A percentile compares a stretch with the other conserved stretches of the same genome.
phyloP scores from a whole-genome alignment of 2,797 vertebrate species.

The Pogoniulus pusillus region DNA sequence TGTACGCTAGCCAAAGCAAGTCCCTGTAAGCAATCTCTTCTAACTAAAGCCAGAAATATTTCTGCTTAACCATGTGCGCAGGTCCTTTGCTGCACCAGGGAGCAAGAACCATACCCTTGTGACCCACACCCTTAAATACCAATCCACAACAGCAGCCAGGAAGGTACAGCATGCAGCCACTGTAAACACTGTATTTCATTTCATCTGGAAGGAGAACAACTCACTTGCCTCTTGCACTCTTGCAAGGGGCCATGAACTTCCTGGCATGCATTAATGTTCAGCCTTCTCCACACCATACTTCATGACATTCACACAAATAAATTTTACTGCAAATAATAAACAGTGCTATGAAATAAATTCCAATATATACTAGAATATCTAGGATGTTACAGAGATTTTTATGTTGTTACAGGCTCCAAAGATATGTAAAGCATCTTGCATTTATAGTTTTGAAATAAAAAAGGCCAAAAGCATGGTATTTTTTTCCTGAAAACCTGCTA shows the following conservation, averaged over 20 bases:
- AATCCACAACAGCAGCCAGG: neutral
- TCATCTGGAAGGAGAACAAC: neutral
- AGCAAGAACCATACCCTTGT: neutral
- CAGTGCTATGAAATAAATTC: neutral
- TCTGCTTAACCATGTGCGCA: neutral
- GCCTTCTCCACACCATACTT: neutral
- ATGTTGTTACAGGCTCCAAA: neutral
- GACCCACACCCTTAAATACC: neutral
- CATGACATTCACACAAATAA: neutral
- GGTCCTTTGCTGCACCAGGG: neutral
- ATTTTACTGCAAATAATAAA: neutral
- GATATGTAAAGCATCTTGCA: neutral
- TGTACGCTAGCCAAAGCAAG: neutral
- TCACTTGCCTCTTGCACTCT: neutral
- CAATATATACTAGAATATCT: neutral
- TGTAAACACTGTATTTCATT: neutral
- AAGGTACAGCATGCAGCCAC: neutral
- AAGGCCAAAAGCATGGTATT: neutral
- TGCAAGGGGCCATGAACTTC: neutral
- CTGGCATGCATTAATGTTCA: neutral
- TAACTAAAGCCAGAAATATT: neutral
- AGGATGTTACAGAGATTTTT: neutral
- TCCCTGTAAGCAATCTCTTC: neutral
- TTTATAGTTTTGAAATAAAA: neutral
- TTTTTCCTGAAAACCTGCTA: constrained; percentile 18